Conservation (phyloP, 92 coral and sea anemone species). For the Hydrozoanthus gracilis region DNA sequence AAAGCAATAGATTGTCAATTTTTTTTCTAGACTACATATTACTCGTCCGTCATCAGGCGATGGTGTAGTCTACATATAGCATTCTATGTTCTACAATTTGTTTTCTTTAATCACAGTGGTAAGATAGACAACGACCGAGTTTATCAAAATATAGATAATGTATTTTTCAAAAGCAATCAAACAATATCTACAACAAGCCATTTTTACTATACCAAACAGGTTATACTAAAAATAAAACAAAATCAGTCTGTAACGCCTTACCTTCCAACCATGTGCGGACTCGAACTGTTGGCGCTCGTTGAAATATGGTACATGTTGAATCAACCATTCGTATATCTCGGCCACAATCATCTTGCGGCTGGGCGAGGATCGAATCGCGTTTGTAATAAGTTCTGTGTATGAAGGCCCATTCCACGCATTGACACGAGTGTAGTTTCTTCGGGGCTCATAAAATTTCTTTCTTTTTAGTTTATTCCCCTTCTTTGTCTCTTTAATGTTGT, state of each 20-base stretch:
- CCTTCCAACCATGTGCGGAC: constrained; percentile 91
- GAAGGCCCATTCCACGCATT: constrained; percentile 90
- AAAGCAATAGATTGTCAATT: no score
- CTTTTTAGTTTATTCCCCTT: neutral
- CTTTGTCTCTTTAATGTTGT: neutral
- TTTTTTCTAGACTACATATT: no score
- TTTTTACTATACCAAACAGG: neutral
- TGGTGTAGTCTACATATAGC: no score
- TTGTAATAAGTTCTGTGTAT: constrained; percentile 81
- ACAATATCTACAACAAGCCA: neutral
- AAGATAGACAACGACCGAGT: no score
- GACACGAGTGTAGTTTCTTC: neutral
- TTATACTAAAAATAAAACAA: no score
- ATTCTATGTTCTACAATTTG: no score
- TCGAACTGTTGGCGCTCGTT: constrained; percentile 74
- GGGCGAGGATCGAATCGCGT: constrained; percentile 68
- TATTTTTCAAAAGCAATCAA: no score
- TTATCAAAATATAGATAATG: no score
- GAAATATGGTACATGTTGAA: constrained; percentile 76
- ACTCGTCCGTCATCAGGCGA: no score
- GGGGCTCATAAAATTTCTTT: neutral
- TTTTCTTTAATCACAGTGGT: no score
- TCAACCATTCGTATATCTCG: constrained; percentile 84
- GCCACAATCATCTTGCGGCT: constrained; percentile 71
- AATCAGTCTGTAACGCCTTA: constrained; percentile 7